phyloP scores from a whole-genome alignment of 2,888 invertebrate genomes.

The Lamproptera curius region DNA sequence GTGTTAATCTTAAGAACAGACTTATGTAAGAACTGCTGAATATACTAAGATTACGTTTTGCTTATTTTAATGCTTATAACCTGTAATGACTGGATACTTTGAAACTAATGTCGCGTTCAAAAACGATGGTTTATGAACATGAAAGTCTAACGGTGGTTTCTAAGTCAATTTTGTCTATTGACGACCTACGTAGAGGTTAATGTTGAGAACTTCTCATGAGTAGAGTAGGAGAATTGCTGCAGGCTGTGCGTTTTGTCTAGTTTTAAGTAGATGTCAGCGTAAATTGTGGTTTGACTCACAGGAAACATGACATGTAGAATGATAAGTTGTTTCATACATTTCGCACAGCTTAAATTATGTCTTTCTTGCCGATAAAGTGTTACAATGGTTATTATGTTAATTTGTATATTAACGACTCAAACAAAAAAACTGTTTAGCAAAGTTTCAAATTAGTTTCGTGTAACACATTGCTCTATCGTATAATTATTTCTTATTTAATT shows the following conservation, averaged over 20 bases:
- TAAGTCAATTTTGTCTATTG: slow-evolving; percentile 59
- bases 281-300: slow-evolving; percentile 22
- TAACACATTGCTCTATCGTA: no score
- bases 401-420: no score
- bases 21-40: slow-evolving; percentile 48
- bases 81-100: not conserved
- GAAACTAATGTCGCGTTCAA: not conserved
- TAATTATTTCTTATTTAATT: no score
- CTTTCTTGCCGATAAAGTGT: no score
- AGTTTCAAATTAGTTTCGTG: no score
- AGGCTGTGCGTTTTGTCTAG: slow-evolving; percentile 69
- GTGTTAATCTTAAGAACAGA: slow-evolving; percentile 43
- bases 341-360: no score
- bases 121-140: slow-evolving; percentile 32
- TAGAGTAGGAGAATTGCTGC: slow-evolving; percentile 59
- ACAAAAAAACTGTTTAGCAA: no score
- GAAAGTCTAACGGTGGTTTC: slow-evolving; percentile 31
- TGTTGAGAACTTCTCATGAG: slow-evolving; percentile 48
- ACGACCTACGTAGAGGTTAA: slow-evolving; percentile 44
- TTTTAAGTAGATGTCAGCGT: slow-evolving; percentile 51
- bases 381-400: no score
- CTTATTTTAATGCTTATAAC: not conserved
- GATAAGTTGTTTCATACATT: no score
- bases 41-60: slow-evolving; percentile 23
- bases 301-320: no score